These are phyloP conservation scores for Empis stercorea DNA, from an alignment of 2,888 invertebrate species.

Conservation along the genomic window DNA sequence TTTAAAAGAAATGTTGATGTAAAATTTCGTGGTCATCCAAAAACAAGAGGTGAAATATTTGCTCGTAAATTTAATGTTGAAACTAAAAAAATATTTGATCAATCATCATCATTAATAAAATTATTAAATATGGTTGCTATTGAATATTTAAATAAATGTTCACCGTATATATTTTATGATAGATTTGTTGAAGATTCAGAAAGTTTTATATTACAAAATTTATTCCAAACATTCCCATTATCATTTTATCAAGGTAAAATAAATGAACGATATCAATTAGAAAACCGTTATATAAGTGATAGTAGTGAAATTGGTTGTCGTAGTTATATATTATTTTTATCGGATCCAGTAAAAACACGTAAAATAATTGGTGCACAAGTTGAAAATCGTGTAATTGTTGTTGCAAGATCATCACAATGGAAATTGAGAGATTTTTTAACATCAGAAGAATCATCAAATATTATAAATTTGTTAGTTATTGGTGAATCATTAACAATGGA, in stretches of 20 bases:
- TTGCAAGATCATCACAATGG: slow-evolving; percentile 62
- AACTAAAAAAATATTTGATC: slow-evolving; percentile 30
- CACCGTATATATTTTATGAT: slow-evolving; percentile 55
- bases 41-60: slow-evolving; percentile 44
- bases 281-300: slow-evolving; percentile 32
- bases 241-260: slow-evolving; percentile 51
- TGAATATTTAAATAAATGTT: slow-evolving; percentile 49
- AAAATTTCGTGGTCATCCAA: slow-evolving; percentile 44
- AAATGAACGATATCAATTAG: slow-evolving; percentile 37
- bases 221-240: slow-evolving; percentile 41
- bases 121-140: slow-evolving; percentile 46
- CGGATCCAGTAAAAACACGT: slow-evolving; percentile 46
- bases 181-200: slow-evolving; percentile 42
- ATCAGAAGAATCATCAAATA: slow-evolving; percentile 46
- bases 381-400: slow-evolving; percentile 48
- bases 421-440: slow-evolving; percentile 56
- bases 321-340: slow-evolving; percentile 54
- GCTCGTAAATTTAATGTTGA: slow-evolving; percentile 39
- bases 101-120: slow-evolving; percentile 45
- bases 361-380: slow-evolving; percentile 48
- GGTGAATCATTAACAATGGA: slow-evolving; percentile 49
- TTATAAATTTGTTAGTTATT: slow-evolving; percentile 57
- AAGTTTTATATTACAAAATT: slow-evolving; percentile 42
- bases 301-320: slow-evolving; percentile 41
- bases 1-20: slow-evolving; percentile 37